Percentiles rank a stretch among this genome's conserved stretches.
Evolutionary conservation across 2,113 vertebrate genomes (phyloP).

Genomic region (Eudyptes chrysolophus): DNA sequence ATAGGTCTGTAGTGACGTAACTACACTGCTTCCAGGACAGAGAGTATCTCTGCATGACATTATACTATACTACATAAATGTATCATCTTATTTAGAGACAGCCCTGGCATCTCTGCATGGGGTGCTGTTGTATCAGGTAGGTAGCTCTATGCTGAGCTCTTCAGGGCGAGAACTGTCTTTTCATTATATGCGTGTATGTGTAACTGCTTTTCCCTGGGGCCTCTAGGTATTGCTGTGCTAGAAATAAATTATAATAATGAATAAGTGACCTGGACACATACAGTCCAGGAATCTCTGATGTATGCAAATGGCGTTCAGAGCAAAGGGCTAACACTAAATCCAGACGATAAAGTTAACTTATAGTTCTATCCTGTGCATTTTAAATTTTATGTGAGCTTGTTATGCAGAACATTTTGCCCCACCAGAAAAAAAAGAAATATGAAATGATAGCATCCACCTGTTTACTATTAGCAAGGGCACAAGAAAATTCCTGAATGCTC

Average conservation of each 20-base stretch:
- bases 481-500: background rate
- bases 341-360: background rate
- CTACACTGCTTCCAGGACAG: background rate
- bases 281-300: conserved; percentile 29
- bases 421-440: background rate
- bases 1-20: background rate
- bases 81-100: conserved; percentile 12
- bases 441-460: background rate
- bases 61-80: background rate
- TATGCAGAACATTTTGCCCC: background rate
- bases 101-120: conserved; percentile 8
- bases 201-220: conserved; percentile 30
- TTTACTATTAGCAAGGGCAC: background rate
- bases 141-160: background rate
- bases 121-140: conserved; percentile 4
- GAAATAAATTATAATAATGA: conserved; percentile 64
- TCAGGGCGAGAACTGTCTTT: conserved; percentile 40
- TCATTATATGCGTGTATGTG: conserved; percentile 40
- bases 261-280: conserved; percentile 30
- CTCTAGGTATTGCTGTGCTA: background rate
- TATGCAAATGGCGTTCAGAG: conserved; percentile 11
- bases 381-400: conserved; percentile 31
- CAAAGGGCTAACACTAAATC: conserved; percentile 37
- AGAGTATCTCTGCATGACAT: background rate
- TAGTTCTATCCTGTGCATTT: background rate